Conservation (phyloP, 2,888 invertebrate genomes). For the Cosmia pyralina region DNA sequence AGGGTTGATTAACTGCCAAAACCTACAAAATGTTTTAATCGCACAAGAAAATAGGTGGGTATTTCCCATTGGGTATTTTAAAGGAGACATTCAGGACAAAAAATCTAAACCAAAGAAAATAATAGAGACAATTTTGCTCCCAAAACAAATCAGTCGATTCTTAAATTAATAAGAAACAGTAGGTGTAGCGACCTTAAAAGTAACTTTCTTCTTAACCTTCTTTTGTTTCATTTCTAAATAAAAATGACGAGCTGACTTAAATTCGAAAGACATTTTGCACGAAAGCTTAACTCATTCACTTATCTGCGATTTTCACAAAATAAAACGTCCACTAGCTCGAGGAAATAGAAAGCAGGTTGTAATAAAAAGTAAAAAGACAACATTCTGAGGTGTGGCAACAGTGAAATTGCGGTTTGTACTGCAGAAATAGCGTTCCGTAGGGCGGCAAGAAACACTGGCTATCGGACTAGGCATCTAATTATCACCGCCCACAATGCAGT, state of each 20-base stretch:
- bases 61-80: not conserved
- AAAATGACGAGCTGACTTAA: slow-evolving; percentile 77
- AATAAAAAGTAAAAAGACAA: slow-evolving; percentile 70
- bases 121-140: not conserved
- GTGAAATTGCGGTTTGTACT: slow-evolving; percentile 78
- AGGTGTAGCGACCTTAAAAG: slow-evolving; percentile 77
- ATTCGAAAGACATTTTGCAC: slow-evolving; percentile 82
- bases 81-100: not conserved
- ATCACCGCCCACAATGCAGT: slow-evolving; percentile 75
- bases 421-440: slow-evolving; percentile 74
- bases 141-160: not conserved
- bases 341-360: slow-evolving; percentile 68
- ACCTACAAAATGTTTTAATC: not conserved
- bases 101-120: not conserved
- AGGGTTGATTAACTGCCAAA: slow-evolving; percentile 2
- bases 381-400: slow-evolving; percentile 72
- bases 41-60: not conserved
- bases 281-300: slow-evolving; percentile 64
- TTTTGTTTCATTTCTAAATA: slow-evolving; percentile 84
- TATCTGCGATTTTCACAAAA: slow-evolving; percentile 64
- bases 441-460: slow-evolving; percentile 76
- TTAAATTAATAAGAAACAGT: slow-evolving; percentile 12
- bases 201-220: slow-evolving; percentile 84
- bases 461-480: slow-evolving; percentile 86
- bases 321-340: slow-evolving; percentile 62